Evolutionary conservation across 1,140 invertebrate species (phyloP).

Genomic region (Reticulitermes speratus): DNA sequence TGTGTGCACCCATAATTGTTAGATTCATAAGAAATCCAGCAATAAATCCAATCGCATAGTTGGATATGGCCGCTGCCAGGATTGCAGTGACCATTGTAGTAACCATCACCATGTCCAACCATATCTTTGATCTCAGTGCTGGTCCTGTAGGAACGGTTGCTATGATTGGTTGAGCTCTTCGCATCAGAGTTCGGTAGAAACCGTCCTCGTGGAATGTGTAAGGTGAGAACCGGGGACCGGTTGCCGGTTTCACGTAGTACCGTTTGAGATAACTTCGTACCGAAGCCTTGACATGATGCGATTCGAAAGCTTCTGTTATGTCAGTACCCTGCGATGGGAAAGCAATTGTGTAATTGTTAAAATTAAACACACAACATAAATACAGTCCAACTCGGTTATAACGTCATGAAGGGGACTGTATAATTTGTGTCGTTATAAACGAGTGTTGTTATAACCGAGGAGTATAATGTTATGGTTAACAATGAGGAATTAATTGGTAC

Average conservation of each 20-base stretch:
- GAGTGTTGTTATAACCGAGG: no score
- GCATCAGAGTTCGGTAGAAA: slow-evolving; percentile 44
- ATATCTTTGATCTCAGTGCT: slow-evolving; percentile 37
- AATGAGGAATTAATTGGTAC: no score
- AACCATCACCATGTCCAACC: slow-evolving; percentile 55
- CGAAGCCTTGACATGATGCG: slow-evolving; percentile 38
- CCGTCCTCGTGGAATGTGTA: slow-evolving; percentile 39
- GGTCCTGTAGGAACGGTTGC: background rate
- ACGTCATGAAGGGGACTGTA: no score
- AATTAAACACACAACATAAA: no score
- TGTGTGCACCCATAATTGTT: slow-evolving; percentile 65
- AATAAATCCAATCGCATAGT: slow-evolving; percentile 47
- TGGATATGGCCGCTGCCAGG: slow-evolving; percentile 51
- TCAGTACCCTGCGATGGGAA: slow-evolving; percentile 40
- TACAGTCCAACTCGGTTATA: no score
- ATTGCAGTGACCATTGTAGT: slow-evolving; percentile 53
- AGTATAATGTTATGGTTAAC: no score
- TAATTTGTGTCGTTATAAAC: no score
- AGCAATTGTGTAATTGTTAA: background rate
- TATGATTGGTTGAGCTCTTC: slow-evolving; percentile 35
- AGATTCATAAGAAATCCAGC: slow-evolving; percentile 58
- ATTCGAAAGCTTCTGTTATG: slow-evolving; percentile 46
- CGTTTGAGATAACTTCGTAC: slow-evolving; percentile 36
- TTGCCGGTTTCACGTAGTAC: slow-evolving; percentile 38
- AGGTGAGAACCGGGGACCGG: slow-evolving; percentile 25